These are phyloP conservation scores for Gonocerus acuteangulatus DNA, from an alignment of 2,888 invertebrate genomes.

Conservation along the genomic window DNA sequence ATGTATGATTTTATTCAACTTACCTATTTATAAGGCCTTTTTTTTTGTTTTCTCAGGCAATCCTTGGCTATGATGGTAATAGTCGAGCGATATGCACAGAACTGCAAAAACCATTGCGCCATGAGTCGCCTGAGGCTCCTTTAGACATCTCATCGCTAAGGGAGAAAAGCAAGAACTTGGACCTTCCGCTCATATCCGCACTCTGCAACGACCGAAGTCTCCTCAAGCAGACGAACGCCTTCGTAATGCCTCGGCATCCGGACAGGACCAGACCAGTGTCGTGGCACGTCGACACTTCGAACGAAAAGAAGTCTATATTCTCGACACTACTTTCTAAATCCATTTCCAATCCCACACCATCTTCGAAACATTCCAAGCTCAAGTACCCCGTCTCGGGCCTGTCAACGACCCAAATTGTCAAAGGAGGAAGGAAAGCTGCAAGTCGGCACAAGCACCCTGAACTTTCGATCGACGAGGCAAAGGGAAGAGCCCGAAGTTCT, in stretches of 20 bases:
- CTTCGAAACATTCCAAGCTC: slow-evolving; percentile 46
- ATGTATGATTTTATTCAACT: too few species aligned
- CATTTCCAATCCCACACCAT: slow-evolving; percentile 44
- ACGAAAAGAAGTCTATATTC: slow-evolving; percentile 34
- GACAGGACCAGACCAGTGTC: slow-evolving; percentile 36
- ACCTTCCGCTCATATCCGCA: slow-evolving; percentile 85
- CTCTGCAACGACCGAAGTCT: slow-evolving; percentile 87
- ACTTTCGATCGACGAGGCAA: slow-evolving; percentile 24
- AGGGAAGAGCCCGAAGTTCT: slow-evolving; percentile 39
- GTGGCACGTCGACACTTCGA: slow-evolving; percentile 39
- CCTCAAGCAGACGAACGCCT: slow-evolving; percentile 79
- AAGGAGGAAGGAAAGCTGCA: slow-evolving; percentile 49
- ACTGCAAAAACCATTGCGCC: slow-evolving; percentile 13
- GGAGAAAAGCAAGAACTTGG: slow-evolving; percentile 81
- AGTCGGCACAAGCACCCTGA: slow-evolving; percentile 37
- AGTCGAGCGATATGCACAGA: too few species aligned
- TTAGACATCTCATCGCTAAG: slow-evolving; percentile 74
- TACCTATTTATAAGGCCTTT: too few species aligned
- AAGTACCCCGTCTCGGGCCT: slow-evolving; percentile 63
- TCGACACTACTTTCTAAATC: slow-evolving; percentile 36
- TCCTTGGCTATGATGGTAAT: too few species aligned
- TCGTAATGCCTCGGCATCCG: slow-evolving; percentile 53
- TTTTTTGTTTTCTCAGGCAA: background rate
- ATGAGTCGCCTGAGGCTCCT: slow-evolving; percentile 28
- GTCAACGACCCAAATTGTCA: slow-evolving; percentile 52